A percentile compares a stretch with the other conserved stretches of the same genome.
Conservation (phyloP, 1,140 invertebrate species). For the Oryzaephilus surinamensis region DNA sequence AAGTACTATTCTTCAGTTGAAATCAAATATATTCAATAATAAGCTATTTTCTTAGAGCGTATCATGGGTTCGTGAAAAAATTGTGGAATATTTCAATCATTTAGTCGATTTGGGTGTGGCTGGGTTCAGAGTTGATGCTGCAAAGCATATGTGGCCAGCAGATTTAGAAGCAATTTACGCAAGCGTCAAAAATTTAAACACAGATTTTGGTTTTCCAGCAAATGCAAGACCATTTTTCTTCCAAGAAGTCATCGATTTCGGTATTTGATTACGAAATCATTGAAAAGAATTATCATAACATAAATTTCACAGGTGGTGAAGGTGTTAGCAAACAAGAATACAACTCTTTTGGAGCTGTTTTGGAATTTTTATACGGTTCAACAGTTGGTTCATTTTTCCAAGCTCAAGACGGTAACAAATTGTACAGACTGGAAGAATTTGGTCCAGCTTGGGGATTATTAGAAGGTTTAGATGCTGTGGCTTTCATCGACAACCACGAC, state of each 20-base stretch:
- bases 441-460: slow-evolving; percentile 48
- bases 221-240: slow-evolving; percentile 54
- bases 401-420: slow-evolving; percentile 34
- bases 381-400: slow-evolving; percentile 47
- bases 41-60: slow-evolving; percentile 31
- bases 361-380: slow-evolving; percentile 61
- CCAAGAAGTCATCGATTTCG: slow-evolving; percentile 73
- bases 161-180: slow-evolving; percentile 54
- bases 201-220: slow-evolving; percentile 45
- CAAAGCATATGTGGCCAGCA: slow-evolving; percentile 75
- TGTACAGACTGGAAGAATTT: slow-evolving; percentile 34
- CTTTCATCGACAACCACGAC: slow-evolving; percentile 56
- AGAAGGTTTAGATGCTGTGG: slow-evolving; percentile 41
- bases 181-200: slow-evolving; percentile 49
- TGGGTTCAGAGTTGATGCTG: slow-evolving; percentile 60
- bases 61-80: slow-evolving; percentile 55
- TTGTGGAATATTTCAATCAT: slow-evolving; percentile 58
- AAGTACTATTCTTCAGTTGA: slow-evolving; percentile 23
- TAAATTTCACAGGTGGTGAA: slow-evolving; percentile 43
- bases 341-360: slow-evolving; percentile 53
- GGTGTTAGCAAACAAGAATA: slow-evolving; percentile 56
- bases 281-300: slow-evolving; percentile 28
- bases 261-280: slow-evolving; percentile 42
- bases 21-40: background rate
- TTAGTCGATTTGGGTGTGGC: slow-evolving; percentile 68